Base-by-base conservation (phyloP, 1,140 invertebrate genomes). In the Lasioglossum albipes region DNA sequence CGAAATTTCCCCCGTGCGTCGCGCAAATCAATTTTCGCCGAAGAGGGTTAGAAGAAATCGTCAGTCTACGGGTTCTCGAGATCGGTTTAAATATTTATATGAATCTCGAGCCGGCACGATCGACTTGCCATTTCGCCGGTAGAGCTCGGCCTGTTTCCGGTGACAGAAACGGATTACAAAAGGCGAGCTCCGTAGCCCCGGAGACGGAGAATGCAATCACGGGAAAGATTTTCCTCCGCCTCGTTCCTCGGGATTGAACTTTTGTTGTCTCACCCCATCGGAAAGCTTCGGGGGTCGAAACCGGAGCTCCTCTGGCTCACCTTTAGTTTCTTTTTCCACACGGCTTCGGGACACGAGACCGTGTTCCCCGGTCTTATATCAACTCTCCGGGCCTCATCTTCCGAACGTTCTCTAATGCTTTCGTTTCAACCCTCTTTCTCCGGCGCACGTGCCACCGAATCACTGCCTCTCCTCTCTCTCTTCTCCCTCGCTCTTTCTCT, bases 241-340 rank as follows among this genome's bases (percentile, higher is more conserved):
- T 36, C 90, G 87, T 91, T 89, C 82, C 88, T 86, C 79, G 84
- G 89, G 90, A 91, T 92, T 91, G 91, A 91, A 91, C 87, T 90
- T 91, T 90, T 88, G 87, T 91, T 90, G 87, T 90, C 82, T 75
- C 87, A 68, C 62, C 77, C 85, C 83, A 86, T 88, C 83, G 81
- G 84, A 45, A 70, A 61, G 45, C 62, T 54, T 75, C 36, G 62
- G 18, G 57, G 57, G 20, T 69, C 59, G 59, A 45, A 13, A 68
- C 66, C 72, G 52, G 54, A 73, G 41, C 22, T 66, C 36, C 2
- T 27, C 12, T 2, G 13, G 66, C 49, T 69, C 59, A 61, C 75
- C 61, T 65, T 79, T 31, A 57, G 41, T 65, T 75, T 72, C 67
- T 59, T 69, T 72, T 75, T 73, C 61, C 68, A 27, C 70, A 41